Evolutionary conservation across 1,140 invertebrate species (phyloP), one percentile per base, ranked within the genome.

Genomic region (Coptotermes formosanus): DNA sequence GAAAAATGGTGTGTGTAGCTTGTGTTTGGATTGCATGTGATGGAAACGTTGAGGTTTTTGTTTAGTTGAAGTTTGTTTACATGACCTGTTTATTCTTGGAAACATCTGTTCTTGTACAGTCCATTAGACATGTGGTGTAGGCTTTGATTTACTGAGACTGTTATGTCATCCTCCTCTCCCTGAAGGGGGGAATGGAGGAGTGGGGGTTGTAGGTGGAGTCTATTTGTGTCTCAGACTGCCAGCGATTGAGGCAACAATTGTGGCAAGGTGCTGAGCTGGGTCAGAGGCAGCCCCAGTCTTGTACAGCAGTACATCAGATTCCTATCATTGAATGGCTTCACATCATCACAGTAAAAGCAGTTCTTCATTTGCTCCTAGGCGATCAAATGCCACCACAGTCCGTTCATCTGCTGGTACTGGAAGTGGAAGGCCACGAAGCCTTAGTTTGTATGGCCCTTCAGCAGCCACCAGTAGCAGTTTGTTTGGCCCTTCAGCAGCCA

Each of bases 121-220:
- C 25, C 21, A 16, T 75, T 30, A 75, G 64, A 75, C 25, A 14
- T 75, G 64, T 75, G 64, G 64, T 75, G 64, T 75, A 75, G 64
- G 64, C n/a, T 75, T 9, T n/a, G 64, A 30, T 25, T 30, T 75
- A n/a, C 11, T 75, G 64, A 30, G 25, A 25, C 25, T 25, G 16
- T 75, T 75, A 75, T 75, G 64, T 75, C 64, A 75, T 75, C 25
- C 25, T n/a, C 25, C 25, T 8, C 64, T 75, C 25, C 64, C 2
- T 75, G 25, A 55, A 55, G 64, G 64, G 64, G 64, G n/a, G 16
- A 9, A 12, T 30, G n/a, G 64, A 75, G n/a, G 64, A 75, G 64
- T 25, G 64, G 64, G 25, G 25, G 7, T 30, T 0, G 84, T 83
- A 43, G 82, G 32, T 32, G 82, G 38, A 91, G 92, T 90, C 43